Evolutionary conservation across 2,888 invertebrate genomes (phyloP).

Genomic region (Eucriotettix oculatus): DNA sequence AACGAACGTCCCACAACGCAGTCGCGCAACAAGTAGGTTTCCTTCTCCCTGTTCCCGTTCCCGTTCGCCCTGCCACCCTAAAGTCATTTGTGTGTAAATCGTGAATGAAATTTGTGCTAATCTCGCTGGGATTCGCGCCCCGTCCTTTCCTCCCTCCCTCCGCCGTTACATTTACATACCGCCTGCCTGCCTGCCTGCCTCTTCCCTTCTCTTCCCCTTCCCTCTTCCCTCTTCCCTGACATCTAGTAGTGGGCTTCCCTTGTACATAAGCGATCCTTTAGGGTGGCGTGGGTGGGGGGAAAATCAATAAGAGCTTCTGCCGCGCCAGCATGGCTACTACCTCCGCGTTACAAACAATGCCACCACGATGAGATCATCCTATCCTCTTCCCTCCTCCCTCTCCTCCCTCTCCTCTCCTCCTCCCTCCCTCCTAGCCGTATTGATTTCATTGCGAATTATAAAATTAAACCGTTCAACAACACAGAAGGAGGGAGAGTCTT

Average conservation of each 20-base stretch:
- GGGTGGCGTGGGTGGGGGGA: neutral
- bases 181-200: constrained; percentile 15
- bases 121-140: constrained; percentile 15
- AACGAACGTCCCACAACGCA: no score
- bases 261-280: neutral
- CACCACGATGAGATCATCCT: no score
- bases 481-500: no score
- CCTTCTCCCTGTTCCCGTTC: neutral
- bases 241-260: neutral
- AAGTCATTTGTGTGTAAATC: constrained; percentile 16
- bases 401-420: no score
- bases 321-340: neutral
- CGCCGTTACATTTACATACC: constrained; percentile 6
- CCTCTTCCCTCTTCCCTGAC: constrained; percentile 1
- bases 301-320: constrained; percentile 4
- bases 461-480: no score
- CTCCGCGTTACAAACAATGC: no score
- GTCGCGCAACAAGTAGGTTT: constrained; percentile 3
- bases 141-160: constrained; percentile 7
- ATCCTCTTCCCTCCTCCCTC: no score
- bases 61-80: neutral
- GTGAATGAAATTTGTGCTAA: constrained; percentile 17
- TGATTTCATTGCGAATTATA: no score
- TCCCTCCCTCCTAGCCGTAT: no score
- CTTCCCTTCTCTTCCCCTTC: constrained; percentile 1